phyloP scores from a whole-genome alignment of 2,888 invertebrate species.

The Oligia strigilis region DNA sequence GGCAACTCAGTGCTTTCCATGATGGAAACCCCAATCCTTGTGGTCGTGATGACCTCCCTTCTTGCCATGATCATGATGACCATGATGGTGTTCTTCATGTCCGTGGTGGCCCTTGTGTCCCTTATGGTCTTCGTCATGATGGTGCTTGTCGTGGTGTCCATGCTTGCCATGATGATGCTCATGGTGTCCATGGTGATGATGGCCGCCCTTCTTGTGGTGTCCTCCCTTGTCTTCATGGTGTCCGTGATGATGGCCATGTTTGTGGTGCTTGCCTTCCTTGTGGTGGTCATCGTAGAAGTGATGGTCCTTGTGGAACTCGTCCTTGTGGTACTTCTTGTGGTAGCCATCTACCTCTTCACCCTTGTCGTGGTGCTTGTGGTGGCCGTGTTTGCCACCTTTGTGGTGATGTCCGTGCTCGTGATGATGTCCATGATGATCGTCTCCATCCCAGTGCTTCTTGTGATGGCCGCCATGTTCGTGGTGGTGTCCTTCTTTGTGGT shows the following conservation, averaged over 20 bases:
- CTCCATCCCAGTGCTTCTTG: slow-evolving; percentile 86
- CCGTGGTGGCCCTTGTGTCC: slow-evolving; percentile 89
- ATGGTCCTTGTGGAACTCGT: slow-evolving; percentile 87
- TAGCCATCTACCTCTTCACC: slow-evolving; percentile 86
- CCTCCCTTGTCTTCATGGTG: slow-evolving; percentile 86
- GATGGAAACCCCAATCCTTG: slow-evolving; percentile 87
- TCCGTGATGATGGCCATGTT: slow-evolving; percentile 86
- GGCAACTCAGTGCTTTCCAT: slow-evolving; percentile 85
- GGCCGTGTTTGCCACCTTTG: slow-evolving; percentile 86
- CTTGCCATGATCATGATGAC: slow-evolving; percentile 88
- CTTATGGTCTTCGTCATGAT: slow-evolving; percentile 85
- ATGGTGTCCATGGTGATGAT: slow-evolving; percentile 85
- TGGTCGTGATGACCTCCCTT: slow-evolving; percentile 87
- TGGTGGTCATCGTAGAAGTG: slow-evolving; percentile 89
- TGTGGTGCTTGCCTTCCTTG: slow-evolving; percentile 87
- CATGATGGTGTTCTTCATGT: slow-evolving; percentile 87
- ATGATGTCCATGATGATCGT: slow-evolving; percentile 85
- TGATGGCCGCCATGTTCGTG: slow-evolving; percentile 86
- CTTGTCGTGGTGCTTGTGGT: slow-evolving; percentile 86
- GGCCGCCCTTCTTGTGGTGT: slow-evolving; percentile 87
- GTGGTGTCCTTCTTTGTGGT: slow-evolving; percentile 85
- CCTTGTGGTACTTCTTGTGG: slow-evolving; percentile 89
- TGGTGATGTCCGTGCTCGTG: slow-evolving; percentile 88
- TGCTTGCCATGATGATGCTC: slow-evolving; percentile 87
- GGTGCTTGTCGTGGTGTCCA: slow-evolving; percentile 88